phyloP scores from a whole-genome alignment of 1,140 invertebrate genomes.

The Anoplophora glabripennis region DNA sequence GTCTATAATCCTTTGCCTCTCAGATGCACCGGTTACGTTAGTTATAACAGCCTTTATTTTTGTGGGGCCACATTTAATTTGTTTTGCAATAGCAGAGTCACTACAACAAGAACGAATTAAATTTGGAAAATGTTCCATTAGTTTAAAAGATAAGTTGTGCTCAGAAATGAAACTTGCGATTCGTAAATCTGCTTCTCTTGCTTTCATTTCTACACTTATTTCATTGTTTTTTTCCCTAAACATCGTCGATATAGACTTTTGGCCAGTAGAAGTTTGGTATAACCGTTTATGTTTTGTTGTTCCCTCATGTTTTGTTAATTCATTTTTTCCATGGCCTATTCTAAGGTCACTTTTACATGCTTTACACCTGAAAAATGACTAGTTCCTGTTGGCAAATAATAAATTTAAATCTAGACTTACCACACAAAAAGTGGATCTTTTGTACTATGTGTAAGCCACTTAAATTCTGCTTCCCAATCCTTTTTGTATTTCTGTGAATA shows the following conservation, averaged over 20 bases:
- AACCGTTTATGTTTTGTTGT: constrained; percentile 3
- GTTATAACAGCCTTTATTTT: constrained; percentile 15
- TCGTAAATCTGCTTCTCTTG: not conserved
- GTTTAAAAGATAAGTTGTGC: constrained; percentile 25
- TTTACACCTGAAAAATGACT: too few species aligned
- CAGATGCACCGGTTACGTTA: constrained; percentile 26
- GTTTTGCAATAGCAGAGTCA: constrained; percentile 17
- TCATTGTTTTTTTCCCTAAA: too few species aligned
- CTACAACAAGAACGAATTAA: constrained; percentile 9
- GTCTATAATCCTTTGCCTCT: constrained; percentile 39
- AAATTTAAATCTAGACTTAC: too few species aligned
- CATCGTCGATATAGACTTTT: too few species aligned
- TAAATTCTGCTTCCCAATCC: too few species aligned
- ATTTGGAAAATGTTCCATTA: constrained; percentile 20
- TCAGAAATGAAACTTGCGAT: constrained; percentile 18
- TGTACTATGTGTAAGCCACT: too few species aligned
- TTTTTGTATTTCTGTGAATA: too few species aligned
- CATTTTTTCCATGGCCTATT: too few species aligned
- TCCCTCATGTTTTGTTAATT: constrained; percentile 2
- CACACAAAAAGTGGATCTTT: too few species aligned
- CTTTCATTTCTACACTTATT: not conserved
- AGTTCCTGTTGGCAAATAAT: too few species aligned
- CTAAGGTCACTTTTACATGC: constrained; percentile 23
- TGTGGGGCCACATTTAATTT: constrained; percentile 13
- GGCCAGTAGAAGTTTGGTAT: too few species aligned